These are phyloP conservation scores for Nasonia vitripennis DNA, from an alignment of 1,140 invertebrate genomes.

Conservation along the genomic window DNA sequence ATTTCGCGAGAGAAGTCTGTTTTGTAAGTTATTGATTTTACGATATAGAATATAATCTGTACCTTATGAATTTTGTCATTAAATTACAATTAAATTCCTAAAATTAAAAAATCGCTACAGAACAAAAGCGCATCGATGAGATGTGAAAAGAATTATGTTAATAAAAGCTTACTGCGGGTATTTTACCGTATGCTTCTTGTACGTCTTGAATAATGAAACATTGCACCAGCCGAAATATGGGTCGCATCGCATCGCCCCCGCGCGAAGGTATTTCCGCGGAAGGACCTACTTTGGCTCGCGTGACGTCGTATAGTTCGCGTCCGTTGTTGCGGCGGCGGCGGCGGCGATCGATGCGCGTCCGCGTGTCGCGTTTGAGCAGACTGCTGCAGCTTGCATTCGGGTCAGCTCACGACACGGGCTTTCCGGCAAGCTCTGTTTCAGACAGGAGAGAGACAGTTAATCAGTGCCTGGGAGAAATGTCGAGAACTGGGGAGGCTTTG, in stretches of 20 bases:
- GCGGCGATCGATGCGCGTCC: conserved; percentile 39
- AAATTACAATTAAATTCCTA: too few species aligned
- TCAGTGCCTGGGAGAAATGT: conserved; percentile 44
- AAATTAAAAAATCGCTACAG: too few species aligned
- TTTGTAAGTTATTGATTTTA: too few species aligned
- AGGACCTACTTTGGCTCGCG: conserved; percentile 43
- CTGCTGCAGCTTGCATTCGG: conserved; percentile 52
- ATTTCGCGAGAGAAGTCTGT: too few species aligned
- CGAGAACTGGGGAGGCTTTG: background rate
- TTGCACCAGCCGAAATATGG: conserved; percentile 2
- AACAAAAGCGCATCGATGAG: too few species aligned
- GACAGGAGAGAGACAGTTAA: conserved; percentile 16
- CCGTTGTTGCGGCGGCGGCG: background rate
- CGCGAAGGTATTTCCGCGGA: background rate
- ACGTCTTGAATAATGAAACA: conserved; percentile 14
- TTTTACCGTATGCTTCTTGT: too few species aligned
- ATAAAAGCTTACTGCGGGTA: too few species aligned
- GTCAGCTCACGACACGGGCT: conserved; percentile 54
- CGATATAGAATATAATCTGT: too few species aligned
- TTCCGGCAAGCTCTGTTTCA: conserved; percentile 27
- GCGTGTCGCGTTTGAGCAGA: conserved; percentile 17
- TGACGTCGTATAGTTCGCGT: conserved; percentile 20
- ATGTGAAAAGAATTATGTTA: too few species aligned
- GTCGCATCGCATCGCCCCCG: background rate
- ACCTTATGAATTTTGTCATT: too few species aligned